Evolutionary conservation across 2,888 invertebrate genomes (phyloP).

Genomic region (Eilema caniola): DNA sequence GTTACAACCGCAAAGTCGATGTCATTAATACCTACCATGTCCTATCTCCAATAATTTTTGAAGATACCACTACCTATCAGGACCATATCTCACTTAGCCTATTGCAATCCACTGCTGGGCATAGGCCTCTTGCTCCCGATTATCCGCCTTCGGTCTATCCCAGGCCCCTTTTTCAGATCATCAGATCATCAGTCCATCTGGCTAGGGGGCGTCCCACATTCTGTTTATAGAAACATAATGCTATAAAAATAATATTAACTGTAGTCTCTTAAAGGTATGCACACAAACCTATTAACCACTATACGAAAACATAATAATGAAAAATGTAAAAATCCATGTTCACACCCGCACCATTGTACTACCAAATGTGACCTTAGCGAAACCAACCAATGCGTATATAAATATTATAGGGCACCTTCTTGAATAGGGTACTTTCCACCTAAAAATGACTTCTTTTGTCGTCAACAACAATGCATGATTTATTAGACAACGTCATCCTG

Average conservation of each 20-base stretch:
- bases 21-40: too few species aligned
- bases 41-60: not conserved
- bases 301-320: not conserved
- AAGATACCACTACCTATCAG: not conserved
- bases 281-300: constrained; percentile 2
- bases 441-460: constrained; percentile 84
- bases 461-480: constrained; percentile 80
- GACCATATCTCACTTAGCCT: not conserved
- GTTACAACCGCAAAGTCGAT: too few species aligned
- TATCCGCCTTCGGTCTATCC: too few species aligned
- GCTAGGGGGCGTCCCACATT: too few species aligned
- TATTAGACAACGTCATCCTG: constrained; percentile 58
- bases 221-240: too few species aligned
- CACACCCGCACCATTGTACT: constrained; percentile 37
- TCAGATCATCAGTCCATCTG: too few species aligned
- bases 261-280: not conserved
- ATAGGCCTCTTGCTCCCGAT: too few species aligned
- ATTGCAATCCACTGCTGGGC: too few species aligned
- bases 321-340: not conserved
- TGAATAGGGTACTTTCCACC: constrained; percentile 75
- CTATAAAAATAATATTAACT: not conserved
- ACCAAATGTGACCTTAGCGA: constrained; percentile 50
- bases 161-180: too few species aligned
- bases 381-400: constrained; percentile 54
- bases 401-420: constrained; percentile 63